Evolutionary conservation across 1,140 invertebrate genomes (phyloP).

Genomic region (Metopolophium dirhodum): DNA sequence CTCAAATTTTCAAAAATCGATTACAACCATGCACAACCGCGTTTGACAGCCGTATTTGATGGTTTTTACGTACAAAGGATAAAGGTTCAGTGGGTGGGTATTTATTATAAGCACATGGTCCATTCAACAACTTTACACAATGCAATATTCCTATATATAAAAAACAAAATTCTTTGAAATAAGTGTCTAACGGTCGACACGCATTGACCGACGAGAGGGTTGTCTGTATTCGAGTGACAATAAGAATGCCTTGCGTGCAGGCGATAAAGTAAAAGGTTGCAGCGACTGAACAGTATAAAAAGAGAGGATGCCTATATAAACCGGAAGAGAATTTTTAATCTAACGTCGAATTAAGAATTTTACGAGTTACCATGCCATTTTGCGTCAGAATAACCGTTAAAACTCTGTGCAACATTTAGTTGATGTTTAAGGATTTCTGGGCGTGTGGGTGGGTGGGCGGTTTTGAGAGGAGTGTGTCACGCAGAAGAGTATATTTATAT

Average conservation of each 20-base stretch:
- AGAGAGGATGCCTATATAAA: background rate
- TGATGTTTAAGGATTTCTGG: slow-evolving; percentile 11
- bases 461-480: background rate
- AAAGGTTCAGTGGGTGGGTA: background rate
- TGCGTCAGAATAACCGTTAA: background rate
- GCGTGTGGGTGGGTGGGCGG: background rate
- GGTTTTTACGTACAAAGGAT: background rate
- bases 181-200: background rate
- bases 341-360: background rate
- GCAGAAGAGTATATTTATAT: background rate
- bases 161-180: background rate
- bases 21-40: background rate
- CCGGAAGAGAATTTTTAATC: slow-evolving; percentile 26
- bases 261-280: background rate
- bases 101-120: background rate
- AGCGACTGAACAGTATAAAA: background rate
- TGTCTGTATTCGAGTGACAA: background rate
- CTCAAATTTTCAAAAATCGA: background rate
- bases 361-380: background rate
- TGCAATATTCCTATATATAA: background rate
- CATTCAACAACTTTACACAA: background rate
- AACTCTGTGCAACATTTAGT: background rate
- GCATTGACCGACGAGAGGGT: background rate
- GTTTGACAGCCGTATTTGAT: background rate
- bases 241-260: background rate